These are phyloP conservation scores for Oscheius myriophilus DNA, from an alignment of 2,888 invertebrate species.

Conservation along the genomic window DNA sequence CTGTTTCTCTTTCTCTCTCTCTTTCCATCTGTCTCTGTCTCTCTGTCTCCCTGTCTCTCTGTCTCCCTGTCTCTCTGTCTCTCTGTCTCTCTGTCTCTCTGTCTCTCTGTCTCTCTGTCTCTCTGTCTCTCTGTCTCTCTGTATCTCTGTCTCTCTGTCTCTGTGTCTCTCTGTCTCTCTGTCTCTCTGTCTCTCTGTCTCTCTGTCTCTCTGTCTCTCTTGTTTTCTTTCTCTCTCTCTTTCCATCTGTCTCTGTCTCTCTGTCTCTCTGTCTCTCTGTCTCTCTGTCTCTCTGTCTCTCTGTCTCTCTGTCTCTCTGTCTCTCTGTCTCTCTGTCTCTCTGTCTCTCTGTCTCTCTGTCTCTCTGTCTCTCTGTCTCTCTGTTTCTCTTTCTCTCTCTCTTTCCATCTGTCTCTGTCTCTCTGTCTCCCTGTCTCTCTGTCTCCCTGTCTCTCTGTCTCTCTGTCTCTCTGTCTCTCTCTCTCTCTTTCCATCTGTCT, in stretches of 20 bases:
- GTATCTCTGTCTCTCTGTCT: background rate
- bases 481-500: background rate
- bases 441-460: too few species aligned
- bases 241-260: background rate
- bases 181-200: background rate
- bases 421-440: constrained; percentile 1
- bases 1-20: too few species aligned
- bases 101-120: background rate
- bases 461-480: constrained; percentile 7
- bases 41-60: background rate
- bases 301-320: background rate
- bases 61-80: background rate
- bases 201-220: background rate
- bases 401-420: background rate
- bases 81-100: background rate
- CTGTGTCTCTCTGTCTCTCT: background rate
- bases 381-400: background rate
- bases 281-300: background rate
- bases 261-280: background rate
- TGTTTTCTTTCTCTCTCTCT: too few species aligned
- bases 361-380: background rate
- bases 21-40: constrained; percentile 9
- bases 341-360: constrained; percentile 2
- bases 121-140: background rate
- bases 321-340: constrained; percentile 1